phyloP scores from a whole-genome alignment of 2,888 invertebrate genomes.

The Entomobrya multifasciata region DNA sequence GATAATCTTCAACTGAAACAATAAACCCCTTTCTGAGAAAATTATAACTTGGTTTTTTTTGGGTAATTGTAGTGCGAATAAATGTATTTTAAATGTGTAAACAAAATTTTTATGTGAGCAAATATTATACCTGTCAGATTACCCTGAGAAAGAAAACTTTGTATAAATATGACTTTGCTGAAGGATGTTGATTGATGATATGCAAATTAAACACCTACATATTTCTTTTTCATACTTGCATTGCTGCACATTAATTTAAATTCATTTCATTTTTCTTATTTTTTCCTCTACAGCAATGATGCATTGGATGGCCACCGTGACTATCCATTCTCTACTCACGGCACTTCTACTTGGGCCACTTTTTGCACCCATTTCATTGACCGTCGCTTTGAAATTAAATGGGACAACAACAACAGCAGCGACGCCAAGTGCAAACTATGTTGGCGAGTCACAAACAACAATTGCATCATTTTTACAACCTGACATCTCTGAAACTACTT shows the following conservation, averaged over 20 bases:
- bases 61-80: too few relatives aligned
- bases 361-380: conserved; percentile 55
- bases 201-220: background rate
- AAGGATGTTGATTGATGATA: background rate
- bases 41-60: too few relatives aligned
- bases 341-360: conserved; percentile 56
- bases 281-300: conserved; percentile 33
- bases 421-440: conserved; percentile 26
- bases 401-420: conserved; percentile 54
- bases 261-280: background rate
- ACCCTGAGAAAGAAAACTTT: background rate
- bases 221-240: background rate
- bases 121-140: background rate
- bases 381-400: conserved; percentile 44
- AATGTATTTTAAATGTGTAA: too few relatives aligned
- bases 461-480: conserved; percentile 62
- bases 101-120: too few relatives aligned
- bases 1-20: too few relatives aligned
- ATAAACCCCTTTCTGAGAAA: too few relatives aligned
- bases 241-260: background rate
- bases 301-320: conserved; percentile 53
- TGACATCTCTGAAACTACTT: conserved; percentile 51
- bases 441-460: conserved; percentile 34
- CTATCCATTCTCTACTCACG: conserved; percentile 47
- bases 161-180: background rate